Percentiles rank a stretch among this genome's conserved stretches.
These are phyloP conservation scores for Clitarchus hookeri DNA, from an alignment of 2,888 invertebrate species.

Conservation along the genomic window DNA sequence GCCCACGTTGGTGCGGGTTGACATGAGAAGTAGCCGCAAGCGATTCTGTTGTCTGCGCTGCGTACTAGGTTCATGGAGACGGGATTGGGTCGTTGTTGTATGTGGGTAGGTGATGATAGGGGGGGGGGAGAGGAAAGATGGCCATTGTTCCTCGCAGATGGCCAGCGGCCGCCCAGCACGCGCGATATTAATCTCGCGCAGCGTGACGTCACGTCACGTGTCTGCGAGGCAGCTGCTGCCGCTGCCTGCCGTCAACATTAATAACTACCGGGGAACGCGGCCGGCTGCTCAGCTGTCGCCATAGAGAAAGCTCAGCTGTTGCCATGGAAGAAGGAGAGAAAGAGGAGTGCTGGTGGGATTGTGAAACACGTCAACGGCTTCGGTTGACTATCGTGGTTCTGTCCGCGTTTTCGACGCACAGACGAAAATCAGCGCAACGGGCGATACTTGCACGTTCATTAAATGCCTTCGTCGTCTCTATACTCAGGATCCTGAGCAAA, in stretches of 20 bases:
- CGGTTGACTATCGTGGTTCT: no score
- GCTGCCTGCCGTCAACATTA: not conserved
- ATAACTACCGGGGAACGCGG: not conserved
- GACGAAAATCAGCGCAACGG: no score
- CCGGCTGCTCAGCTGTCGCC: not conserved
- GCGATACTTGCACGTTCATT: no score
- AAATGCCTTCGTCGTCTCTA: no score
- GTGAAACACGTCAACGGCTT: no score
- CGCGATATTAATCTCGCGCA: not conserved
- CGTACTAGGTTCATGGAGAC: no score
- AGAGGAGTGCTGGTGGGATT: not conserved
- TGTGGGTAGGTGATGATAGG: not conserved
- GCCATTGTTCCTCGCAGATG: not conserved
- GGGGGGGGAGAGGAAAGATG: not conserved
- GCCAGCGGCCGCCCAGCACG: not conserved
- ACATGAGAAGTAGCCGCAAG: no score
- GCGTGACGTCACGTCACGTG: not conserved
- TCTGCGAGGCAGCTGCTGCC: slow-evolving; percentile 7
- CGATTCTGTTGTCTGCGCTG: no score
- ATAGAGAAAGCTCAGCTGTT: not conserved
- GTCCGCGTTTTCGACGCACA: no score
- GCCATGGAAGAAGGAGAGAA: not conserved
- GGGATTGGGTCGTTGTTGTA: no score
- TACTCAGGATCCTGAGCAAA: no score
- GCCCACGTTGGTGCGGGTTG: no score